Conservation (phyloP, 2,888 invertebrate species). For the Nysson spinosus region DNA sequence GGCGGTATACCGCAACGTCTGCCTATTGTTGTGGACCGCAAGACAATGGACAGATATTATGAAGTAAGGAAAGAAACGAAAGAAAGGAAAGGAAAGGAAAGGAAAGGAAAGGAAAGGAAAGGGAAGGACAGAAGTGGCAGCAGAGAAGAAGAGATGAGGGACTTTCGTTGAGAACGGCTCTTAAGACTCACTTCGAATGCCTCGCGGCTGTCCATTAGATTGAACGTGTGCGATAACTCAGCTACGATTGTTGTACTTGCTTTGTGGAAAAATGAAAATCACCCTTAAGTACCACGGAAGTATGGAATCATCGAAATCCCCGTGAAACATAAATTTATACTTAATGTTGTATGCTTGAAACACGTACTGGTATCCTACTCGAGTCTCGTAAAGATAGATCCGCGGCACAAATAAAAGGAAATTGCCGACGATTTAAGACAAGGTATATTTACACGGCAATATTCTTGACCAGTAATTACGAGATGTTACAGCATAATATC, state of each 20-base stretch:
- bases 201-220: conserved; percentile 52
- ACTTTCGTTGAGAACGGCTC: too few species aligned
- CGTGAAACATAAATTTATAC: too few species aligned
- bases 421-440: conserved; percentile 12
- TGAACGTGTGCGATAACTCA: conserved; percentile 40
- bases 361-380: conserved; percentile 5
- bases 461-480: conserved; percentile 13
- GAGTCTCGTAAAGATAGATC: background rate
- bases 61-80: conserved; percentile 27
- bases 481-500: conserved; percentile 3
- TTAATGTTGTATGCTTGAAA: too few species aligned
- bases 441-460: conserved; percentile 8
- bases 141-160: too few species aligned
- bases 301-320: too few species aligned
- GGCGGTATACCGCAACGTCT: conserved; percentile 21
- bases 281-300: too few species aligned
- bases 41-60: conserved; percentile 47
- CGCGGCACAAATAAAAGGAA: conserved; percentile 10
- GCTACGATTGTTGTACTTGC: conserved; percentile 38
- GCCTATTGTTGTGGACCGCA: conserved; percentile 42
- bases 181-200: conserved; percentile 18
- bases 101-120: conserved; percentile 18
- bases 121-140: background rate
- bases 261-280: conserved; percentile 18
- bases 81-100: conserved; percentile 25